These are phyloP conservation scores for Hyposmocoma kahamanoa DNA, from an alignment of 1,140 invertebrate species.

Conservation along the genomic window DNA sequence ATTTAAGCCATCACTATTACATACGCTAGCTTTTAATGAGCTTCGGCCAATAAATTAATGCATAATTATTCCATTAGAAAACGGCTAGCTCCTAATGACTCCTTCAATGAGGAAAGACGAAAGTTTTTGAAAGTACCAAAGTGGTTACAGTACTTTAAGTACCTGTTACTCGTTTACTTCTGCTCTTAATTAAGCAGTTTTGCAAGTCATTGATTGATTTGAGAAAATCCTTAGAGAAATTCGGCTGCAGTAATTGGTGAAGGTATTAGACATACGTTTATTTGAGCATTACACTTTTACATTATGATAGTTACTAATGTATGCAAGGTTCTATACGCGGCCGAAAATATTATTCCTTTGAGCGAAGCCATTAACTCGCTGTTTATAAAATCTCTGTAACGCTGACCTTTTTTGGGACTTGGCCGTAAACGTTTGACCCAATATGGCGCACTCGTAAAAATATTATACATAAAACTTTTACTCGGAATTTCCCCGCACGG, in stretches of 20 bases:
- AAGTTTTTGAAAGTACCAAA: slow-evolving; percentile 3
- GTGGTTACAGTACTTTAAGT: slow-evolving; percentile 1
- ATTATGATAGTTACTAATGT: no score
- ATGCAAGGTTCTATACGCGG: no score
- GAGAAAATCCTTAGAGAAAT: no score
- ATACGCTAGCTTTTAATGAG: not conserved
- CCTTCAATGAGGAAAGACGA: slow-evolving; percentile 1
- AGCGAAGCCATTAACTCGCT: not conserved
- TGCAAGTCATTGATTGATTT: slow-evolving; percentile 1
- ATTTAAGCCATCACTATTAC: not conserved
- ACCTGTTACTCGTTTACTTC: not conserved
- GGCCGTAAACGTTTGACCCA: not conserved
- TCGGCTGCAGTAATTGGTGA: no score
- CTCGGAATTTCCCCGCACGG: not conserved
- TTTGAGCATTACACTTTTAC: no score
- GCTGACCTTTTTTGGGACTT: not conserved
- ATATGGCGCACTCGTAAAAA: not conserved
- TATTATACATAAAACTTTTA: slow-evolving; percentile 1
- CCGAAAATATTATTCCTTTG: no score
- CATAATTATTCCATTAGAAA: not conserved
- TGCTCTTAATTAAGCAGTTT: not conserved
- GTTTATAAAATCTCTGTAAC: not conserved
- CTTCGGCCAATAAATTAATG: not conserved
- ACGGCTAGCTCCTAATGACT: not conserved
- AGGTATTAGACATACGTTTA: no score